Base-by-base conservation (phyloP, 37 sponge, comb jelly and placozoan species). In the Mnemiopsis leidyi region DNA sequence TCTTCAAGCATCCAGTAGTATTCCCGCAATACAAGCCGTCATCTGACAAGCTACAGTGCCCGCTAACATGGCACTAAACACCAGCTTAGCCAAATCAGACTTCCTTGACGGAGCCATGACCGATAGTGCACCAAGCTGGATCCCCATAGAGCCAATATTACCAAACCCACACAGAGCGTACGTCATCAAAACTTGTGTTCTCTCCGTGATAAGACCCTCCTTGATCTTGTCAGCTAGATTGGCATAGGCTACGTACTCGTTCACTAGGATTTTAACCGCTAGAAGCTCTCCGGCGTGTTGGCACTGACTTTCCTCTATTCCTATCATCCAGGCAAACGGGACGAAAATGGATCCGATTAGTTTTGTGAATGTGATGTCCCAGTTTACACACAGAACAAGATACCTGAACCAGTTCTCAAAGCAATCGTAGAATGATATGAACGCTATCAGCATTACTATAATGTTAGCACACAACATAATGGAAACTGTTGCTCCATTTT, bases 11-110 rank as follows among this genome's bases (percentile, higher is more conserved):
- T 77, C 90, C 9, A 85, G 2, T 20, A 85, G 90, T 85, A 85
- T 92, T 0, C 93, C 93, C 0, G 93, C 93, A 28, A 92, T 73
- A 69, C 93, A 92, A 16, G 93, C 93, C 1, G 93, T 92, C 93
- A 92, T 92, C 26, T 73, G 76, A 69, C 93, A 92, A 3, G 93
- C 93, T 5, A 92, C 93, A 23, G 93, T 92, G 0, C 93, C 93
- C 1, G 93, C 73, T 28, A 69, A 69, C 75, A 92, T 69, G 37
- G 93, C 9, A 37, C 93, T 92, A 68, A 92, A 92, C 38, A 71
- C 93, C 73, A 92, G 23, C 32, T 38, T 69, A 26, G 93, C 69
- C 32, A 92, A 38, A 68, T 92, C 93, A 20, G 76, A 69, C 34
- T 92, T 92, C 71, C 93, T 20, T 16, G 16, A 18, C 23, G 93